Base-by-base conservation (phyloP, 1,140 invertebrate species). In the Drosophila novamexicana region DNA sequence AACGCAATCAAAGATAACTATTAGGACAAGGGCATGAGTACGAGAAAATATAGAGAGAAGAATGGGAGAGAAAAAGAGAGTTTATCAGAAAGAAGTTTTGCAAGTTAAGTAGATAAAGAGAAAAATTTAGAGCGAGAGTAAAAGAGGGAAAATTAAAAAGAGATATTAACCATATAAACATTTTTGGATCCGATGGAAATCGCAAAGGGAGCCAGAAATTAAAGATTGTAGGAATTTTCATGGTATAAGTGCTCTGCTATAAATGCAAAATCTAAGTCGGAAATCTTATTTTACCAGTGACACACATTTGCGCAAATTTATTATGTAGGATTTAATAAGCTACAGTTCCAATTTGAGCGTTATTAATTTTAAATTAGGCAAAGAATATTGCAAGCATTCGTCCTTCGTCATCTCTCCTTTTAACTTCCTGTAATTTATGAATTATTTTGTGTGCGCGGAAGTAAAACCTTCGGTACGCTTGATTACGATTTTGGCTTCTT, bases 401-500 rank as follows among this genome's bases (percentile, higher is more conserved):
- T 54, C n/a, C 53, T 65, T 39, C 9, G 22, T 7, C 39, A 49
- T 36, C 29, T 10, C 42, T 2, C 22, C 37, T 53, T 45, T 36
- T 18, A 40, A 61, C 44, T 64, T 70, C 68, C 44, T 52, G 74
- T 76, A 75, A 83, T 69, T 89, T 82, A 81, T 84, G 70, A 78
- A 75, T 81, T 75, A 75, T 75, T 65, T 75, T 47, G 71, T 44
- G 71, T 63, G 70, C 50, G 69, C 58, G 69, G 75, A 50, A 77
- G 63, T 59, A 70, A 66, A 67, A 72, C 71, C 73, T 75, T 67
- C 66, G 47, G 63, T 44, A 84, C 68, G 84, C 77, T 84, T 89
- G 77, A 89, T 89, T 89, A 81, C 63, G 83, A 67, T 65, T 78
- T 64, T 34, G 63, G 52, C 67, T 73, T 69, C 72, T 80, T 63